Conservation (phyloP, 2,888 invertebrate genomes). For the Azorinus chamasolen region DNA sequence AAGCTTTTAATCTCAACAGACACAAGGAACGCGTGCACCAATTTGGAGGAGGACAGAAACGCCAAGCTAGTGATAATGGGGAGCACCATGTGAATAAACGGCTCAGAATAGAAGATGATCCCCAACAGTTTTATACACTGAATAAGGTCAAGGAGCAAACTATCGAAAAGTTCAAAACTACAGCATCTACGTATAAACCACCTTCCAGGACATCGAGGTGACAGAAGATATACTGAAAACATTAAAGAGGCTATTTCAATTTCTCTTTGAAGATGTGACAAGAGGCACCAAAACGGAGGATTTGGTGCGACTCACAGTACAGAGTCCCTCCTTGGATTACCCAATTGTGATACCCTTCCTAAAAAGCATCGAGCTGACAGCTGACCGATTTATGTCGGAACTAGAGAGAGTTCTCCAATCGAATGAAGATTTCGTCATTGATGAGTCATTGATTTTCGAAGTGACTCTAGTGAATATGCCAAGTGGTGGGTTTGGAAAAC, state of each 20-base stretch:
- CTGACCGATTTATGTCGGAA: conserved; percentile 31
- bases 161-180: conserved; percentile 14
- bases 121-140: not conserved
- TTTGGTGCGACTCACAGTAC: conserved; percentile 29
- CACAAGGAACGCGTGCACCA: conserved; percentile 16
- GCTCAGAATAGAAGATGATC: conserved; percentile 9
- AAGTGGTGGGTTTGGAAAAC: conserved; percentile 33
- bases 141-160: conserved; percentile 5
- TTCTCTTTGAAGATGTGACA: conserved; percentile 29
- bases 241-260: conserved; percentile 12
- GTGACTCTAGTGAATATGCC: conserved; percentile 27
- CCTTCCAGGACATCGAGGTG: conserved; percentile 10
- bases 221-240: conserved; percentile 23
- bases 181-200: conserved; percentile 4
- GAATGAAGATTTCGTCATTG: no score
- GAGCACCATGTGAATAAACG: not conserved
- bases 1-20: conserved; percentile 17
- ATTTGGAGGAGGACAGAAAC: conserved; percentile 14
- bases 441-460: no score
- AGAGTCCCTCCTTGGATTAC: conserved; percentile 35
- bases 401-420: conserved; percentile 18
- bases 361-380: conserved; percentile 5
- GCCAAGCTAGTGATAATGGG: not conserved
- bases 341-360: conserved; percentile 20
- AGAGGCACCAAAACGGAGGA: conserved; percentile 26